Base-by-base conservation (phyloP, 1,140 invertebrate species). In the Adelges cooleyi region DNA sequence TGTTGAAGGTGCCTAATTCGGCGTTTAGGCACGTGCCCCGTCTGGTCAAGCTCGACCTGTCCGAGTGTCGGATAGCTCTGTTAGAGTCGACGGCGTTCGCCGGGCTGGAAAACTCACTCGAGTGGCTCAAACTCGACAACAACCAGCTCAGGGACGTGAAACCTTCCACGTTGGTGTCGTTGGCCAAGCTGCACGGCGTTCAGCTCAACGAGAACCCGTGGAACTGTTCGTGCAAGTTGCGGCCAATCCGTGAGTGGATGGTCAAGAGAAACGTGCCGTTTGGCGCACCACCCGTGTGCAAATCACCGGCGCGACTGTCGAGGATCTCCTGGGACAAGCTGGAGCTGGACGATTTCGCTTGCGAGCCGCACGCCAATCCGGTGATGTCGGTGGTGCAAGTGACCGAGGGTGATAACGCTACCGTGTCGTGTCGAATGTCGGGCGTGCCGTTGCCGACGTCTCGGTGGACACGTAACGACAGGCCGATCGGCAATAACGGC, bases 321-420 rank as follows among this genome's bases (percentile, higher is more conserved):
- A 79, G 78, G 2, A 78, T 81, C 59, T 76, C 84, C 0, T 90
- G 88, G 87, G 83, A 87, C 71, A 79, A 80, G 50, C 76, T 91
- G 25, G 81, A 84, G 66, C 74, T 87, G 18, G 86, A 89, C 69
- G 88, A 90, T 70, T 89, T 88, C 72, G 87, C 87, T 1, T 90
- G 88, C 71, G 76, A 80, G 62, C 87, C 88, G 0, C 79, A 82
- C 72, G 82, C 85, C 17, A 76, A 78, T 17, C 76, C 79, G 2
- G 75, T 77, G 17, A 77, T 77, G 22, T 72, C 76, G n/a, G 78
- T 78, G 33, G 77, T 81, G 4, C 78, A 80, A 52, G 79, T 79
- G 3, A 74, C 72, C 8, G 84, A 86, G 73, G 86, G 86, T 0
- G 78, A 81, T 25, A 88, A 90, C 72, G 81, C 86, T 5, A 87